phyloP scores from a whole-genome alignment of 2,113 vertebrate genomes.

The Bostrychus sinensis region DNA sequence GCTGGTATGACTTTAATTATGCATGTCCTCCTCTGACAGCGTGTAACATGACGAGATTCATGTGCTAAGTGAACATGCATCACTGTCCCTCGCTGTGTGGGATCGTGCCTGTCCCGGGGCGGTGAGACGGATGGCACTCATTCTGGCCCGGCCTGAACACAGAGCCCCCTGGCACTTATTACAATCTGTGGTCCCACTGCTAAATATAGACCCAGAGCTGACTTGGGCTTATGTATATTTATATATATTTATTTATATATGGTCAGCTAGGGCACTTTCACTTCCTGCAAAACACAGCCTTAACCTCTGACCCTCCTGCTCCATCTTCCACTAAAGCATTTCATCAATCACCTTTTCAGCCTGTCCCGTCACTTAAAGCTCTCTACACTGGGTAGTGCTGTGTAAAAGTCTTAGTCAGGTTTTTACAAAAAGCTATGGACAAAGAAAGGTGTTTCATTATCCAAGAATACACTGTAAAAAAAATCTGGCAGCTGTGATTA shows the following conservation, averaged over 20 bases:
- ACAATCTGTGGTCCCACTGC: constrained; percentile 78
- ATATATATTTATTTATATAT: not conserved
- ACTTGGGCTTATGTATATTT: constrained; percentile 3
- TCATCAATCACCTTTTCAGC: constrained; percentile 34
- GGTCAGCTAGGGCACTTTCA: constrained; percentile 27
- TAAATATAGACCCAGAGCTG: constrained; percentile 71
- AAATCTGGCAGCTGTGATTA: too few species aligned
- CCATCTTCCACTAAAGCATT: constrained; percentile 30
- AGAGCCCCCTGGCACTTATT: constrained; percentile 57
- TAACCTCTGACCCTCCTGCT: constrained; percentile 18
- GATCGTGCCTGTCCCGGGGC: constrained; percentile 45
- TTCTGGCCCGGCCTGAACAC: constrained; percentile 66
- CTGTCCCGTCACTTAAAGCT: constrained; percentile 9
- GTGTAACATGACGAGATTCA: not conserved
- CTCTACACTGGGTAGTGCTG: not conserved
- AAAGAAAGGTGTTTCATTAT: not conserved
- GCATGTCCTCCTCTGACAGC: constrained; percentile 6
- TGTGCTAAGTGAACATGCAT: constrained; percentile 39
- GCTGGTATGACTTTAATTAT: not conserved
- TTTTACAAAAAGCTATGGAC: too few species aligned
- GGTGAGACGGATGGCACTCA: constrained; percentile 62
- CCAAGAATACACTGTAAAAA: too few species aligned
- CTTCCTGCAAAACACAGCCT: constrained; percentile 27
- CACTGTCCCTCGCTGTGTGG: constrained; percentile 25
- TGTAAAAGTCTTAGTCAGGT: not conserved